Evolutionary conservation across 2,797 vertebrate genomes (phyloP).

Genomic region (Cryptoprocta ferox): DNA sequence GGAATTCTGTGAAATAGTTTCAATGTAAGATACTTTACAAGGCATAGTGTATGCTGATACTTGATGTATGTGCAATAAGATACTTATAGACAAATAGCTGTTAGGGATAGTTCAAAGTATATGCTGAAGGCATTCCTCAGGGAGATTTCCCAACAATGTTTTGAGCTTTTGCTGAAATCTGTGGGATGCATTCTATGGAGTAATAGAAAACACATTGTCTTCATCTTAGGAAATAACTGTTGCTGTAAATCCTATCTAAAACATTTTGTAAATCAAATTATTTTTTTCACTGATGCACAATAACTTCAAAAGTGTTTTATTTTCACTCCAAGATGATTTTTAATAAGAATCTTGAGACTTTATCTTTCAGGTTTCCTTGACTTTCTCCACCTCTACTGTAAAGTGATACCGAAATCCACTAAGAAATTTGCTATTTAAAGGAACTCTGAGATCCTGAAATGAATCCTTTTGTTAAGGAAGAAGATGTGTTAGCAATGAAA

Average conservation of each 20-base stretch:
- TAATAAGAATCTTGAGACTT: constrained; percentile 10
- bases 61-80: background rate
- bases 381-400: background rate
- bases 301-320: constrained; percentile 8
- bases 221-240: background rate
- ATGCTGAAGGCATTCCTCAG: background rate
- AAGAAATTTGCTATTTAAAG: constrained; percentile 56
- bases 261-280: background rate
- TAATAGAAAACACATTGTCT: background rate
- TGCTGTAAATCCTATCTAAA: constrained; percentile 30
- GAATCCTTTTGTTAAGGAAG: constrained; percentile 53
- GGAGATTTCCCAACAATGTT: background rate
- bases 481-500: constrained; percentile 38
- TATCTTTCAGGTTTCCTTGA: constrained; percentile 29
- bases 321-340: constrained; percentile 9
- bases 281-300: background rate
- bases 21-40: background rate
- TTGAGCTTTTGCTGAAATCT: background rate
- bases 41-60: background rate
- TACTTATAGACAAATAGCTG: background rate
- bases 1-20: background rate
- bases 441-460: constrained; percentile 18
- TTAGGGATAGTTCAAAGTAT: background rate
- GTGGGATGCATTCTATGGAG: background rate
- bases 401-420: constrained; percentile 2